A percentile compares a stretch with the other conserved stretches of the same genome.
These are phyloP conservation scores for Euglossa dilemma DNA, from an alignment of 1,140 invertebrate species.

Conservation along the genomic window DNA sequence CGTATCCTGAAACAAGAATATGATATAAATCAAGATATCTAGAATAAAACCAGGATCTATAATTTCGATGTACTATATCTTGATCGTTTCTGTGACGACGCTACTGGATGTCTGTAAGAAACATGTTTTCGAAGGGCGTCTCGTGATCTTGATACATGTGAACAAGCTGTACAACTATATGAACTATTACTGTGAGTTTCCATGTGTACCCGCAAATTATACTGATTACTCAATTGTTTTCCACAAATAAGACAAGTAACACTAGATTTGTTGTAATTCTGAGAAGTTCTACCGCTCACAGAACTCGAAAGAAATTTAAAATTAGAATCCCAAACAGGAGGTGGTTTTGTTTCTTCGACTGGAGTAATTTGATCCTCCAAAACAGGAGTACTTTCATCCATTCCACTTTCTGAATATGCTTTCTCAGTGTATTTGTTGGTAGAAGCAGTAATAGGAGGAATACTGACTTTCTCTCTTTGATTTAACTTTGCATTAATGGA, in stretches of 20 bases:
- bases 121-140: slow-evolving; percentile 94
- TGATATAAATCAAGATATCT: slow-evolving; percentile 42
- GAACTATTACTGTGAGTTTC: slow-evolving; percentile 93
- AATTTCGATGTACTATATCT: slow-evolving; percentile 75
- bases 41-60: slow-evolving; percentile 46
- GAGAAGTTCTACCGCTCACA: slow-evolving; percentile 65
- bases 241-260: slow-evolving; percentile 93
- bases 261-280: slow-evolving; percentile 81
- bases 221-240: slow-evolving; percentile 94
- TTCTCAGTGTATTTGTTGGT: slow-evolving; percentile 62
- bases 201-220: slow-evolving; percentile 94
- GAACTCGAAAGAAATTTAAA: slow-evolving; percentile 75
- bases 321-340: slow-evolving; percentile 73
- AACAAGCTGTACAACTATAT: slow-evolving; percentile 91
- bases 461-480: slow-evolving; percentile 75
- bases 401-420: slow-evolving; percentile 52
- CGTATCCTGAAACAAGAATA: slow-evolving; percentile 38
- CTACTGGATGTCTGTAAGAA: slow-evolving; percentile 90
- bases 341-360: slow-evolving; percentile 71
- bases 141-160: slow-evolving; percentile 91
- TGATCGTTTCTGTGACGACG: slow-evolving; percentile 78
- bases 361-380: slow-evolving; percentile 66
- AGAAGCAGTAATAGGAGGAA: slow-evolving; percentile 46
- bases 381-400: slow-evolving; percentile 51
- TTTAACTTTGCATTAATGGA: slow-evolving; percentile 80